Evolutionary conservation across 2,888 invertebrate species (phyloP), one percentile per base, ranked within the genome.

Genomic region (Idaea dimidiata): DNA sequence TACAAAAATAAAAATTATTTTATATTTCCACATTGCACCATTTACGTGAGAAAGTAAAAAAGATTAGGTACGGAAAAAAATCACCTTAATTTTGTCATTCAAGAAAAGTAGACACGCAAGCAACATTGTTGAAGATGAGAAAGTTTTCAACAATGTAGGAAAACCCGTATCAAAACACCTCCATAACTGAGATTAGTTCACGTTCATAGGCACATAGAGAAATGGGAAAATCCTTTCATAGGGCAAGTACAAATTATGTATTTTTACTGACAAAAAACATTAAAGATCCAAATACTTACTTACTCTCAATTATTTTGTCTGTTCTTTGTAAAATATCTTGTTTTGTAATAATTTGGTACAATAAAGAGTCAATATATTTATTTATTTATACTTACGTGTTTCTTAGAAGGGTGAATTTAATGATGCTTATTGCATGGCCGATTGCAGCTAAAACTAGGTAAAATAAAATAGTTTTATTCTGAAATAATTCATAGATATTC

Each of bases 131-230:
- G 18, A 56, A 56, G 18, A 56, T 56, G 18, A 56, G 56, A 17
- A 32, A 58, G 31, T 58, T 58, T 58, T 58, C 31, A 58, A 58
- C 55, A 32, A 17, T 17, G 53, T 54, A 60, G 17, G 32, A 56
- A 55, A 56, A 17, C 60, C 55, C 33, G 60, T 60, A 33, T 43
- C 16, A 17, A 43, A 43, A 43, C 43, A 43, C 43, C 43, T 14
- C 1, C 14, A 10, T 43, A 43, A 43, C 8, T 43, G 43, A 43
- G 43, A 43, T 43, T 43, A 43, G 43, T 43, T 43, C 43, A 43
- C 43, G 43, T 14, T 43, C 43, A 43, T 43, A 43, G 43, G 10
- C 43, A 43, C 10, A 43, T 10, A 43, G 43, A 43, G 43, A 43
- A 10, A 43, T 14, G 43, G 10, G 1, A 43, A 43, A 43, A 43